Percentiles rank a stretch among this genome's conserved stretches.
phyloP scores from a whole-genome alignment of 2,888 invertebrate species.

The Agriopis aurantiaria region DNA sequence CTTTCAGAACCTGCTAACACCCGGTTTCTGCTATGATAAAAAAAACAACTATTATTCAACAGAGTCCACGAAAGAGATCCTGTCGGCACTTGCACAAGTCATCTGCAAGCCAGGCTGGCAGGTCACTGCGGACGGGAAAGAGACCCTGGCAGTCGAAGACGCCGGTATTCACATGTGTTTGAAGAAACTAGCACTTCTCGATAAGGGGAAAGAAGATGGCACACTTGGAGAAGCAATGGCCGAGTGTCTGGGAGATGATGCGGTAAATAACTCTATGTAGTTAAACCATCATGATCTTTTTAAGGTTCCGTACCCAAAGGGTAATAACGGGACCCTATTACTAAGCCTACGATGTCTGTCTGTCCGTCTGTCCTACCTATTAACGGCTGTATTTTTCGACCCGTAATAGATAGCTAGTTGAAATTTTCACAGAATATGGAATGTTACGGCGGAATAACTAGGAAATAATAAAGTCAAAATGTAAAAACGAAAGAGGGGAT shows the following conservation, averaged over 20 bases:
- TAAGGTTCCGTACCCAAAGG: too few species aligned
- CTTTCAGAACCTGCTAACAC: too few species aligned
- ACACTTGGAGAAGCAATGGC: slow-evolving; percentile 88
- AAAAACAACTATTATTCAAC: slow-evolving; percentile 24
- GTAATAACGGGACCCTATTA: too few species aligned
- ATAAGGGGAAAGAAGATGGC: slow-evolving; percentile 80
- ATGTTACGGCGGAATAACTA: too few species aligned
- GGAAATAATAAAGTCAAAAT: too few species aligned
- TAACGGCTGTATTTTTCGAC: too few species aligned
- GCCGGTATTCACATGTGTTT: slow-evolving; percentile 91
- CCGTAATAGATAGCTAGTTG: too few species aligned
- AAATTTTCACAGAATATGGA: too few species aligned
- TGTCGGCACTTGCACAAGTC: slow-evolving; percentile 66
- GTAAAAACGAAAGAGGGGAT: too few species aligned
- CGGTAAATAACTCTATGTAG: slow-evolving; percentile 70
- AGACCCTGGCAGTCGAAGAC: slow-evolving; percentile 89
- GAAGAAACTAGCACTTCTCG: slow-evolving; percentile 90
- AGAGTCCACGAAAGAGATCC: slow-evolving; percentile 73
- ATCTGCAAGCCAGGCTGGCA: slow-evolving; percentile 84
- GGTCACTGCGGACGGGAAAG: slow-evolving; percentile 78
- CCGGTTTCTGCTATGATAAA: too few species aligned
- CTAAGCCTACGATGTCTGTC: too few species aligned
- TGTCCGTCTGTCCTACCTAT: too few species aligned
- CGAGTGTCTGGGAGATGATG: slow-evolving; percentile 81
- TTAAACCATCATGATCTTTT: background rate